Percentiles rank a stretch among this genome's conserved stretches.
These are phyloP conservation scores for Chelon labrosus DNA, from an alignment of 2,797 vertebrate genomes.

Conservation along the genomic window DNA sequence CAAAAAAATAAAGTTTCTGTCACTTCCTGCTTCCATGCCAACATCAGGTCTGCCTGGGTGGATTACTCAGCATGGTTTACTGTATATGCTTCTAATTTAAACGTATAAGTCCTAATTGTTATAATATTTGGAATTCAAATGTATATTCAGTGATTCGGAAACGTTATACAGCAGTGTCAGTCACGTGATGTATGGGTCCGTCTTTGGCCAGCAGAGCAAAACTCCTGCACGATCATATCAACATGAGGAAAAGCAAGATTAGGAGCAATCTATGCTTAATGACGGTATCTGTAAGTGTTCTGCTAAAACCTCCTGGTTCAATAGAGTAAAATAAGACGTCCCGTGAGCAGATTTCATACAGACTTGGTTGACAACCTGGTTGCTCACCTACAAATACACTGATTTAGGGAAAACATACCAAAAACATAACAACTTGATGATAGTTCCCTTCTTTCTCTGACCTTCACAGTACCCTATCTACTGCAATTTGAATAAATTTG, in stretches of 20 bases:
- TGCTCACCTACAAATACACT: no score
- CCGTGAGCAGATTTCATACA: background rate
- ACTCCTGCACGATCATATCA: constrained; percentile 3
- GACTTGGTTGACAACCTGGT: background rate
- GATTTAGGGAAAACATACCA: background rate
- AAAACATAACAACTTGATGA: background rate
- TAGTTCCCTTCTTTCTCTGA: constrained; percentile 14
- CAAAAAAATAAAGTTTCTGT: constrained; percentile 5
- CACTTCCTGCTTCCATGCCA: background rate
- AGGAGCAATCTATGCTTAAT: background rate
- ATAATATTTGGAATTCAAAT: background rate
- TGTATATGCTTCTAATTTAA: background rate
- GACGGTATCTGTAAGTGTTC: background rate
- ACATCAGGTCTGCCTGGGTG: background rate
- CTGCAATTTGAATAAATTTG: constrained; percentile 26
- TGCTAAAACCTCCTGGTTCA: background rate
- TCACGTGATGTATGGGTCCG: constrained; percentile 30
- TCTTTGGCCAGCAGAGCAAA: constrained; percentile 12
- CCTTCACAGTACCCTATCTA: constrained; percentile 19
- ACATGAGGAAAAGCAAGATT: background rate
- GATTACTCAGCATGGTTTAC: background rate
- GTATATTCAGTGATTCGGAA: no score
- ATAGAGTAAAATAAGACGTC: background rate
- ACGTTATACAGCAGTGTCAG: background rate
- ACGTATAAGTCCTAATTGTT: no score